Conservation (phyloP, 2,888 invertebrate species). For the Seira ritae region DNA sequence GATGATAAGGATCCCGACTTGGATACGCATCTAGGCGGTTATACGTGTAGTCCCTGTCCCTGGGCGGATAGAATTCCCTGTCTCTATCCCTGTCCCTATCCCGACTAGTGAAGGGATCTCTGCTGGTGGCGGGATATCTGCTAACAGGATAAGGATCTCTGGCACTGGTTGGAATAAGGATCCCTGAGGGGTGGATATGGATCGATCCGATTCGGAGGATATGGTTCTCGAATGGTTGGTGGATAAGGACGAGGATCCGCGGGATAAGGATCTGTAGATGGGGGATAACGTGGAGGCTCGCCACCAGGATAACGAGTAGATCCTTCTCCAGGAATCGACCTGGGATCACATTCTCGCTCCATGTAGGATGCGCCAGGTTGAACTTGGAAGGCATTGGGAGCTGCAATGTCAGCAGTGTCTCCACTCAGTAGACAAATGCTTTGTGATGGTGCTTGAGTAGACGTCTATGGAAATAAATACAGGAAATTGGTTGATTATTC, state of each 20-base stretch:
- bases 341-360: conserved; percentile 74
- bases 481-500: background rate
- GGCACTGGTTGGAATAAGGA: conserved; percentile 68
- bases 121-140: conserved; percentile 69
- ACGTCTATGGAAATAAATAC: conserved; percentile 46
- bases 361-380: conserved; percentile 75
- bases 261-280: conserved; percentile 69
- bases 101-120: conserved; percentile 70
- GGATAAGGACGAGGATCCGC: conserved; percentile 59
- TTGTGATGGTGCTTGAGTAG: conserved; percentile 70
- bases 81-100: conserved; percentile 68
- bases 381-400: conserved; percentile 75
- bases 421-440: conserved; percentile 75
- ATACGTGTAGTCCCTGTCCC: conserved; percentile 60
- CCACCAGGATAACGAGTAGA: conserved; percentile 53
- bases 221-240: conserved; percentile 70
- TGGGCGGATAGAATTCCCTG: conserved; percentile 68
- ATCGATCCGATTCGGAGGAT: conserved; percentile 68
- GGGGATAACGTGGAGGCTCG: conserved; percentile 68
- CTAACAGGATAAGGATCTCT: conserved; percentile 70
- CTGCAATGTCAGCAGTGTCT: conserved; percentile 75
- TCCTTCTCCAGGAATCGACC: conserved; percentile 65
- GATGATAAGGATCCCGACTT: conserved; percentile 69
- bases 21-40: conserved; percentile 70
- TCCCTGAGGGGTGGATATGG: conserved; percentile 69